Evolutionary conservation across 2,113 vertebrate genomes (phyloP), one percentile per base, ranked within the genome.

Genomic region (Mastomys natalensis): DNA sequence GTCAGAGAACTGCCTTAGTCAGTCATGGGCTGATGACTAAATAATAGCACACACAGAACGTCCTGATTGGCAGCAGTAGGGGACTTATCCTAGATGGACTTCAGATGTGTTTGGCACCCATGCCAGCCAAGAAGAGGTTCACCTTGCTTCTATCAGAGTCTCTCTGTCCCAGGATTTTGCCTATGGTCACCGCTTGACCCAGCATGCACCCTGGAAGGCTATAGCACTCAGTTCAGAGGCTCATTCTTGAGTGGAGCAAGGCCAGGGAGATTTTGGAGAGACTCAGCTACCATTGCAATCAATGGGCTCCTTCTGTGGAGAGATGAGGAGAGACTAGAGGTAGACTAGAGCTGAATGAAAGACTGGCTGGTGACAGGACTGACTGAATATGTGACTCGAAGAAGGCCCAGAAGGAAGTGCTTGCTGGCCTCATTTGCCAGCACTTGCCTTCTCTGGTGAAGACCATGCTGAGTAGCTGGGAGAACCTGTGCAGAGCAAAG

Each of bases 381-480:
- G 19, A 85, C 70, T 1, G 0, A 60, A 21, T 60, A 7, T 0
- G 58, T 1, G 3, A 87, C 55, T 1, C 0, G 43, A 24, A 40
- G 45, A 1, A 43, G 55, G 55, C 37, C 7, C 2, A 53, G 58
- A 72, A 37, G 53, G 74, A 68, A 58, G 55, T 3, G 29, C 7
- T 3, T 9, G 26, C 1, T 9, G n/a, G 31, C 2, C 6, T 43
- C 0, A 16, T 29, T 24, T 12, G 76, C 43, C 66, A 16, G 8
- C 1, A 0, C 48, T 64, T 72, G 87, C 37, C 7, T 48, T 81
- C 85, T 81, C 66, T 51, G 58, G 78, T 21, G 48, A 60, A 89
- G 51, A 21, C 51, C 6, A 31, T 0, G 0, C 22, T 80, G 9
- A 55, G 13, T 0, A 0, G 13, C 12, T 3, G 12, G 7, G 51